Percentiles rank a stretch among this genome's conserved stretches.
phyloP scores from a whole-genome alignment of 2,113 vertebrate genomes.

The Pteropus alecto region DNA sequence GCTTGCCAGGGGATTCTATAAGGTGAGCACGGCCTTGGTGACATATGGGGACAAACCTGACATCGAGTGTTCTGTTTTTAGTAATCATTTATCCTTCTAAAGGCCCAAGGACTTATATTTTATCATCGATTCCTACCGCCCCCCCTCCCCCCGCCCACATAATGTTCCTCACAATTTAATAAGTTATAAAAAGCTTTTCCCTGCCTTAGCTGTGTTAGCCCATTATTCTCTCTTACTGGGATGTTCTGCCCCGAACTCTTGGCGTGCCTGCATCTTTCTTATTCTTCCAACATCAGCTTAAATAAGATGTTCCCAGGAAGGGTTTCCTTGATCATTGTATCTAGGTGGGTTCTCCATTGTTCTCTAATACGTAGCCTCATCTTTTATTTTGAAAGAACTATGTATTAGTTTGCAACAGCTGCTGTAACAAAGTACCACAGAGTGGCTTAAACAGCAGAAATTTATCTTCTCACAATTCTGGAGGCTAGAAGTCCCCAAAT shows the following conservation, averaged over 20 bases:
- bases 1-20: not conserved
- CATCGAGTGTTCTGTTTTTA: not conserved
- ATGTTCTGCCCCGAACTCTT: not conserved
- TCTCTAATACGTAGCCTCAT: not conserved
- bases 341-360: not conserved
- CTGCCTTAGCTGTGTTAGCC: not conserved
- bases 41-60: not conserved
- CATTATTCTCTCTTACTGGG: not conserved
- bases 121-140: not conserved
- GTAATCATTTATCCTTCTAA: not conserved
- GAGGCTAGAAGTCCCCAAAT: not conserved
- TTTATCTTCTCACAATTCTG: not conserved
- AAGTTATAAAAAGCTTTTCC: not conserved
- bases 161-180: not conserved
- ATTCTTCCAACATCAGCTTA: not conserved
- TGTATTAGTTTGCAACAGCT: not conserved
- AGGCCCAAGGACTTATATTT: not conserved
- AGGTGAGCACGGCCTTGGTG: not conserved
- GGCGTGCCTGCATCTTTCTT: not conserved
- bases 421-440: not conserved
- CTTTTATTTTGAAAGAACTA: not conserved
- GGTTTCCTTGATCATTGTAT: not conserved
- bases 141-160: rapidly evolving
- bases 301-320: not conserved
- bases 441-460: not conserved